A percentile compares a stretch with the other conserved stretches of the same genome.
phyloP scores from a whole-genome alignment of 2,888 invertebrate species.

The Melanchra persicariae region DNA sequence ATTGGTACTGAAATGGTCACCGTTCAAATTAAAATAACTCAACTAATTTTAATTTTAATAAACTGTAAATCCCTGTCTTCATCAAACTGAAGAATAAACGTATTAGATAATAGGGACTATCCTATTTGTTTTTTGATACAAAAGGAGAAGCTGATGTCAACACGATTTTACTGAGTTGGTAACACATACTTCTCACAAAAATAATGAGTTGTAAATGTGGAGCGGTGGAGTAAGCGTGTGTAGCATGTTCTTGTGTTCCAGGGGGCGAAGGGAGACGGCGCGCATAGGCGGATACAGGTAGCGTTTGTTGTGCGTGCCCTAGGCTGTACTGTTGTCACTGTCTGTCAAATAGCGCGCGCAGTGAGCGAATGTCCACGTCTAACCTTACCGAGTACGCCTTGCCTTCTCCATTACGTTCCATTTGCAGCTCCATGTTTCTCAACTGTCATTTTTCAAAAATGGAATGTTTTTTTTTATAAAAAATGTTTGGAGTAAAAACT shows the following conservation, averaged over 20 bases:
- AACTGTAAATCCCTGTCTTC: too few species aligned
- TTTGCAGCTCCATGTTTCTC: slow-evolving; percentile 2
- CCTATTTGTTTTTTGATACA: neutral
- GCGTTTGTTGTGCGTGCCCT: slow-evolving; percentile 91
- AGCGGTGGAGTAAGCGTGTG: slow-evolving; percentile 84
- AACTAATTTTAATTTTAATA: neutral
- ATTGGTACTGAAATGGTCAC: neutral
- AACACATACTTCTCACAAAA: slow-evolving; percentile 13
- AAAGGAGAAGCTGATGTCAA: neutral
- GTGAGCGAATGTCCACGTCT: slow-evolving; percentile 86
- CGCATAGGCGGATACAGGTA: slow-evolving; percentile 89
- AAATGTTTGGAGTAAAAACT: slow-evolving; percentile 44
- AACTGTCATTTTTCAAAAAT: slow-evolving; percentile 2
- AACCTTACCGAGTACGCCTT: slow-evolving; percentile 73
- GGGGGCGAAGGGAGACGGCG: slow-evolving; percentile 88
- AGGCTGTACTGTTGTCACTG: slow-evolving; percentile 91
- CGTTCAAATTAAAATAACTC: neutral
- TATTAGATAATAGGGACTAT: neutral
- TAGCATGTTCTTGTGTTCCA: slow-evolving; percentile 90
- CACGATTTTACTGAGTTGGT: neutral
- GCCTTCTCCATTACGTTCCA: slow-evolving; percentile 60
- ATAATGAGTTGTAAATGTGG: slow-evolving; percentile 63
- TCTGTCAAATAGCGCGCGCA: slow-evolving; percentile 88
- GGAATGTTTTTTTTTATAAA: neutral
- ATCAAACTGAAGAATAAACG: neutral